phyloP scores from a whole-genome alignment of 2,113 vertebrate species.

The Pionites leucogaster region DNA sequence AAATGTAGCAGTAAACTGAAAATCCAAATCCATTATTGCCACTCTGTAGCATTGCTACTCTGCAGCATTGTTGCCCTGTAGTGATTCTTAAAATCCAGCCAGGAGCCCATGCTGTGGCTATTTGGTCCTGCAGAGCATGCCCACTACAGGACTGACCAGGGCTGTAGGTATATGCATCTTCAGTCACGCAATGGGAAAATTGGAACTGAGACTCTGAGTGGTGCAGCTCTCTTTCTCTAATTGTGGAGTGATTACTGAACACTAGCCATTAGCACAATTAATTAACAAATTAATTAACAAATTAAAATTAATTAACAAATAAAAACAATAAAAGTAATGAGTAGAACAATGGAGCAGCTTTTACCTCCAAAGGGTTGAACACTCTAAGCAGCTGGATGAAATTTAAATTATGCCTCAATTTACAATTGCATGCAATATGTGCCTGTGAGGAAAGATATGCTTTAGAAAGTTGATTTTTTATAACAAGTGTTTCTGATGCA shows the following conservation, averaged over 20 bases:
- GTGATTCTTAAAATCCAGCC: background rate
- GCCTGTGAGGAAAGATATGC: background rate
- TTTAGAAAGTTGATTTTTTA: background rate
- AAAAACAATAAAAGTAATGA: background rate
- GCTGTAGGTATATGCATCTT: rapidly evolving
- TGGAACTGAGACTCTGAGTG: background rate
- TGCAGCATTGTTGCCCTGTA: background rate
- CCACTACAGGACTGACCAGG: background rate
- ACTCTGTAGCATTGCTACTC: background rate
- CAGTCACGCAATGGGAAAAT: rapidly evolving
- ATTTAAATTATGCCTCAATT: background rate
- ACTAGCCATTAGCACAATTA: background rate
- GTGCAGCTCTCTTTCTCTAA: background rate
- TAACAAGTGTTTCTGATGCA: background rate
- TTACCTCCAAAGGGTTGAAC: background rate
- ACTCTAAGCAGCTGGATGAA: background rate
- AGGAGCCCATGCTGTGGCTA: background rate
- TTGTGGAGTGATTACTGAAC: background rate
- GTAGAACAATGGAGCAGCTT: background rate
- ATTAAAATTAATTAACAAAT: background rate
- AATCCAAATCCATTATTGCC: background rate
- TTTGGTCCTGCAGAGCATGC: background rate
- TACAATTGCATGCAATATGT: background rate
- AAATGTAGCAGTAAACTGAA: background rate
- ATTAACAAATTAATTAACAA: background rate